Percentiles rank a stretch among this genome's conserved stretches.
phyloP scores from a whole-genome alignment of 2,113 vertebrate species.

The Siphamia tubifer region DNA sequence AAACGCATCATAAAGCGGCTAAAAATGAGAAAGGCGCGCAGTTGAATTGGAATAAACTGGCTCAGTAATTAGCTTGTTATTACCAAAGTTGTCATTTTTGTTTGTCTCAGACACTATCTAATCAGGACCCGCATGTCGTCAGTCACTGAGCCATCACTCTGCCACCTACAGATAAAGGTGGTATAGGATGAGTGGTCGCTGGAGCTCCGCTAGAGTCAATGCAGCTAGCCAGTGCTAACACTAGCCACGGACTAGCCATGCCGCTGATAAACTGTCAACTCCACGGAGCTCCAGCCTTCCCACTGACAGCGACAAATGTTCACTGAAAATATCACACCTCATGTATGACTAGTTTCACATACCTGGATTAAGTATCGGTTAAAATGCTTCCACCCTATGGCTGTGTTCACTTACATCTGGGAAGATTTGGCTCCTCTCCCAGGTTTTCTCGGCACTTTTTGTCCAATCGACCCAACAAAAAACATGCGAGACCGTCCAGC shows the following conservation, averaged over 20 bases:
- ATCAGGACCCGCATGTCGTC: not conserved
- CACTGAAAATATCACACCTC: not conserved
- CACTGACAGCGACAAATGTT: not conserved
- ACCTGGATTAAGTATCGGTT: conserved; percentile 30
- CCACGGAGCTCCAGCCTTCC: not conserved
- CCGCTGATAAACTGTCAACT: conserved; percentile 43
- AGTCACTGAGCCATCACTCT: not conserved
- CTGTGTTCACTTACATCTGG: conserved; percentile 6
- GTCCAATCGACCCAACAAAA: conserved; percentile 30
- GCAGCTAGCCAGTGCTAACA: conserved; percentile 35
- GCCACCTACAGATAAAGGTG: not conserved
- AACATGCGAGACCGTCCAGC: not conserved
- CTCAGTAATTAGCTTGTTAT: not conserved
- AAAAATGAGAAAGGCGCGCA: conserved; percentile 13
- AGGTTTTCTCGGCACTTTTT: conserved; percentile 39
- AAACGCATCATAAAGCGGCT: conserved; percentile 1
- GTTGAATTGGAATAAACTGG: not conserved
- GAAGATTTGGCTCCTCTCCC: conserved; percentile 32
- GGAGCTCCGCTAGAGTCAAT: not conserved
- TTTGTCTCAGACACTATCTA: not conserved
- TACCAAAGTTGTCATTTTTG: not conserved
- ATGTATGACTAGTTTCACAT: not conserved
- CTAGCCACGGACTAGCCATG: conserved; percentile 43
- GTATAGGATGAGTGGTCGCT: not conserved
- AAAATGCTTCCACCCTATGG: not conserved